Evolutionary conservation across 2,113 vertebrate species (phyloP).

Genomic region (Mixornis gularis): DNA sequence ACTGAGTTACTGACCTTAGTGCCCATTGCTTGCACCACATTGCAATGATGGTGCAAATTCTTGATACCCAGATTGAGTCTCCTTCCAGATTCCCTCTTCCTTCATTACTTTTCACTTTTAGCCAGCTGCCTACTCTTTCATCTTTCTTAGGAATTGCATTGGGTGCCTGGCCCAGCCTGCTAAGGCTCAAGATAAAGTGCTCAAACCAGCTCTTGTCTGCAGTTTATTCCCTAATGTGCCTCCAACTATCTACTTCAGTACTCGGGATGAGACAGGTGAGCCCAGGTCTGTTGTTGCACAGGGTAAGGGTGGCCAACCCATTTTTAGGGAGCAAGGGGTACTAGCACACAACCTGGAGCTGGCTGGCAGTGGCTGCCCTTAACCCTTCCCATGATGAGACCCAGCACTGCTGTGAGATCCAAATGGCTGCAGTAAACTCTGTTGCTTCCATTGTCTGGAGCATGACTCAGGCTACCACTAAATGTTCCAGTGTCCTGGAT

Average conservation of each 20-base stretch:
- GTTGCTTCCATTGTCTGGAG: neutral
- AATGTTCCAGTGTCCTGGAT: neutral
- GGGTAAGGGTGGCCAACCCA: rapidly evolving
- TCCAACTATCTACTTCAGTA: conserved; percentile 93
- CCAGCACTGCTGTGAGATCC: neutral
- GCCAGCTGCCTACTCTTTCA: neutral
- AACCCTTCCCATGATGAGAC: neutral
- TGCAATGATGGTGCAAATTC: neutral
- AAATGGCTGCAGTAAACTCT: neutral
- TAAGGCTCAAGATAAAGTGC: conserved; percentile 69
- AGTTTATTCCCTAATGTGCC: conserved; percentile 88
- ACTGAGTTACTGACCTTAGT: neutral
- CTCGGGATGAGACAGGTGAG: conserved; percentile 86
- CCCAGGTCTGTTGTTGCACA: neutral
- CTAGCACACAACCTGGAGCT: neutral
- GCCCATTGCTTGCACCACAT: neutral
- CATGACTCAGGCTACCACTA: neutral
- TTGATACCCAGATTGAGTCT: neutral
- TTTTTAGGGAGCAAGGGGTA: neutral
- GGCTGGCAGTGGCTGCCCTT: neutral
- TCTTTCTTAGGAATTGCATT: conserved; percentile 65
- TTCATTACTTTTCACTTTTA: neutral
- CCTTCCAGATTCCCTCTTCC: neutral
- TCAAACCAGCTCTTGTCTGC: conserved; percentile 83
- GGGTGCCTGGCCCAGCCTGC: conserved; percentile 67